A percentile compares a stretch with the other conserved stretches of the same genome.
phyloP scores from a whole-genome alignment of 2,888 invertebrate genomes.

The Melikaiella ostensackeni region DNA sequence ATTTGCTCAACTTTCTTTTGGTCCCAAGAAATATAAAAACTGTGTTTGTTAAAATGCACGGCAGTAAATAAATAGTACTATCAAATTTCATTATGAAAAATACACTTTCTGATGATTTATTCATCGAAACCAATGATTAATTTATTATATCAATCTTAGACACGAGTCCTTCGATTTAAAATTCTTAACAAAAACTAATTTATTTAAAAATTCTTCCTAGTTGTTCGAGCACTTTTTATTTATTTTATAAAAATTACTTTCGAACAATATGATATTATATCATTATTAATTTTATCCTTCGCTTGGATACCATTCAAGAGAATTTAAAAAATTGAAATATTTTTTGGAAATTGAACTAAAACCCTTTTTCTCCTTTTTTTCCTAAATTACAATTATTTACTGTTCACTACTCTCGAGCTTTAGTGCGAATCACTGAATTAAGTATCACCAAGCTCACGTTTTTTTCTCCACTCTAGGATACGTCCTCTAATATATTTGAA shows the following conservation, averaged over 20 bases:
- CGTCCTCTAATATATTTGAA: conserved; percentile 6
- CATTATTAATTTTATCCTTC: neutral
- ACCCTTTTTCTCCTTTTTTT: neutral
- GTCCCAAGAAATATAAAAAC: neutral
- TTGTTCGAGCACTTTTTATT: neutral
- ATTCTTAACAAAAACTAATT: neutral
- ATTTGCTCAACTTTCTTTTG: neutral
- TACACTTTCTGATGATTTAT: neutral
- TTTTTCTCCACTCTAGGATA: conserved; percentile 17
- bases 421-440: conserved; percentile 30
- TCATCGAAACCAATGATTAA: neutral
- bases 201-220: neutral
- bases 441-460: conserved; percentile 35
- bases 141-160: neutral
- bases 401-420: conserved; percentile 1
- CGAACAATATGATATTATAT: neutral
- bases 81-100: neutral
- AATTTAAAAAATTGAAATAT: neutral
- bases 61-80: neutral
- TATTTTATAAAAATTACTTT: neutral
- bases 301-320: neutral
- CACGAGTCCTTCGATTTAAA: neutral
- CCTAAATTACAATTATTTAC: neutral
- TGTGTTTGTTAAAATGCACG: neutral
- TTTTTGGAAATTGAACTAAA: neutral